Conservation (phyloP, 1,140 invertebrate genomes). For the Ceratina calcarata region DNA sequence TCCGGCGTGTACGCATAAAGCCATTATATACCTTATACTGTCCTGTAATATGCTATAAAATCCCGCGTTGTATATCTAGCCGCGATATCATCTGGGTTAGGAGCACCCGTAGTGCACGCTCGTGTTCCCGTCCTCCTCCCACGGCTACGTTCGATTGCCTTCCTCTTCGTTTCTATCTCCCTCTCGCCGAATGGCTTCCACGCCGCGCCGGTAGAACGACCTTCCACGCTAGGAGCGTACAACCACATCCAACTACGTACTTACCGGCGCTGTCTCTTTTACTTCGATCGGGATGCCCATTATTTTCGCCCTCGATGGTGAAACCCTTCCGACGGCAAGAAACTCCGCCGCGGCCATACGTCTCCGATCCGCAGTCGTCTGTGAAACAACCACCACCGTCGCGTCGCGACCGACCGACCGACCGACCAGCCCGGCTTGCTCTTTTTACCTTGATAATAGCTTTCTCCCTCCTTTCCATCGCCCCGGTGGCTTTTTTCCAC, state of each 20-base stretch:
- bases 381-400: slow-evolving; percentile 31
- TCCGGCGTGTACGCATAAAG: slow-evolving; percentile 71
- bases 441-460: slow-evolving; percentile 34
- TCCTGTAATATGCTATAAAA: slow-evolving; percentile 75
- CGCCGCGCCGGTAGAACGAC: slow-evolving; percentile 45
- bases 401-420: too few relatives aligned
- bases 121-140: slow-evolving; percentile 49
- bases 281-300: slow-evolving; percentile 49
- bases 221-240: slow-evolving; percentile 44
- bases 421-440: not conserved
- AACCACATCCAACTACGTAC: slow-evolving; percentile 53
- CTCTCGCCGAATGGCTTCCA: slow-evolving; percentile 40
- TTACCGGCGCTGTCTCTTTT: slow-evolving; percentile 57
- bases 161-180: slow-evolving; percentile 27
- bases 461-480: too few relatives aligned
- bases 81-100: slow-evolving; percentile 76
- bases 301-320: slow-evolving; percentile 56
- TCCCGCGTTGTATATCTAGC: slow-evolving; percentile 73
- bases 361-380: slow-evolving; percentile 26
- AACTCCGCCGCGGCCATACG: slow-evolving; percentile 24
- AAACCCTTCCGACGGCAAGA: slow-evolving; percentile 35
- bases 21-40: slow-evolving; percentile 74
- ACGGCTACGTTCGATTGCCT: slow-evolving; percentile 16
- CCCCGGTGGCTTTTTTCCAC: not conserved
- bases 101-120: slow-evolving; percentile 67